Conservation (phyloP, 64 coral and sea anemone genomes). For the Pocillopora damicornis region DNA sequence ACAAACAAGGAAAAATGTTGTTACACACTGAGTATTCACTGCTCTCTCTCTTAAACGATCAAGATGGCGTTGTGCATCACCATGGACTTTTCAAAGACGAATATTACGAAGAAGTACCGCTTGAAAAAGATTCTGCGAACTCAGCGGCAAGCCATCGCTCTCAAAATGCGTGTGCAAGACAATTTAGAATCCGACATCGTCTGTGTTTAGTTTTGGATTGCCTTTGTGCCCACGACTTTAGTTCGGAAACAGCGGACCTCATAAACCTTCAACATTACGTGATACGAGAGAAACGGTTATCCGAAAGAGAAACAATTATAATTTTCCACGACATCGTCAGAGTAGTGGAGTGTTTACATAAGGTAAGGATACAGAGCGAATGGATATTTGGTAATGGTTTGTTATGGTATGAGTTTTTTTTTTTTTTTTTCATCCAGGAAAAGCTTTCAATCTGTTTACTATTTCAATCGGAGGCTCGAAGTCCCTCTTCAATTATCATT, state of each 20-base stretch:
- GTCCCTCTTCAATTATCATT: neutral
- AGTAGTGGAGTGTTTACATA: slow-evolving; percentile 94
- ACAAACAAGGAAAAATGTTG: slow-evolving; percentile 98
- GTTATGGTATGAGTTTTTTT: neutral
- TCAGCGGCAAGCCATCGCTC: neutral
- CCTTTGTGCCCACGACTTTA: slow-evolving; percentile 94
- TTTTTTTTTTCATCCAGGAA: neutral
- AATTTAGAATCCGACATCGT: slow-evolving; percentile 66
- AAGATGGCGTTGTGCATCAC: slow-evolving; percentile 96
- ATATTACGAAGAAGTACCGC: slow-evolving; percentile 76
- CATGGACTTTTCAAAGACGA: slow-evolving; percentile 97
- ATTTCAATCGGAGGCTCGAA: neutral
- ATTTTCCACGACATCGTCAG: slow-evolving; percentile 97
- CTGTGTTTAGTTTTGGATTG: slow-evolving; percentile 95
- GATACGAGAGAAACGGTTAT: slow-evolving; percentile 92
- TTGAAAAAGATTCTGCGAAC: neutral
- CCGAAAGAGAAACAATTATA: slow-evolving; percentile 91
- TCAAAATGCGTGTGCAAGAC: slow-evolving; percentile 2
- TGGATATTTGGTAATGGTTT: neutral
- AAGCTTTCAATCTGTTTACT: neutral
- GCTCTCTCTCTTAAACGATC: slow-evolving; percentile 84
- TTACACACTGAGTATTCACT: slow-evolving; percentile 95
- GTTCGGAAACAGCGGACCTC: slow-evolving; percentile 78
- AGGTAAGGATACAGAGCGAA: slow-evolving; percentile 48
- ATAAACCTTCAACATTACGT: slow-evolving; percentile 99